Evolutionary conservation across 2,113 vertebrate species (phyloP).

Genomic region (Atherinomorus stipes): DNA sequence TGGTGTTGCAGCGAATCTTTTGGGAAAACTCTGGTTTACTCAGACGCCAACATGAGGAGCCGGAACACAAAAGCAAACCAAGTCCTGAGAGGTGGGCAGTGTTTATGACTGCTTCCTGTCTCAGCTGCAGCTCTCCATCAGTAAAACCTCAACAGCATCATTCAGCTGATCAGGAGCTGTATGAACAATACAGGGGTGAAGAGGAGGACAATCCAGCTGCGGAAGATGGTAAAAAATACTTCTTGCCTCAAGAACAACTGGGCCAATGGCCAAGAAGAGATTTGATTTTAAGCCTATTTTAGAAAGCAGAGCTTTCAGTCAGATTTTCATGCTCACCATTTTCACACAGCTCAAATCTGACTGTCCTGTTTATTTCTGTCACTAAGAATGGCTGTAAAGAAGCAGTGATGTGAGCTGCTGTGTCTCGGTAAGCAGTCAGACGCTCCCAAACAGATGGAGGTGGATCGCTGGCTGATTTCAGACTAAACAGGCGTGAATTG

Average conservation of each 20-base stretch:
- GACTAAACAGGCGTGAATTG: slow-evolving; percentile 42
- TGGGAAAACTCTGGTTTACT: background rate
- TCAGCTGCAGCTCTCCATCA: background rate
- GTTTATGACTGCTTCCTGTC: background rate
- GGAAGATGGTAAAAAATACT: background rate
- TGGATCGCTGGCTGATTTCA: background rate
- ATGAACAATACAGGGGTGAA: too few relatives aligned
- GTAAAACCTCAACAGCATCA: background rate
- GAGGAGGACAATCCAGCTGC: too few relatives aligned
- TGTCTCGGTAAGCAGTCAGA: background rate
- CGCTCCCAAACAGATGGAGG: slow-evolving; percentile 24
- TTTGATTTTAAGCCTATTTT: background rate
- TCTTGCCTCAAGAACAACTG: too few relatives aligned
- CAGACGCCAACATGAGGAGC: background rate
- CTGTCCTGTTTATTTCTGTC: background rate
- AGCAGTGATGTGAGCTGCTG: slow-evolving; percentile 9
- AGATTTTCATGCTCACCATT: too few relatives aligned
- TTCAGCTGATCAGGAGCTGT: too few relatives aligned
- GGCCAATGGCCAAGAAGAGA: background rate
- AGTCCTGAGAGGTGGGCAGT: too few relatives aligned
- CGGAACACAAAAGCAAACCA: background rate
- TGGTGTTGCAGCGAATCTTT: too few relatives aligned
- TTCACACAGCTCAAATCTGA: too few relatives aligned
- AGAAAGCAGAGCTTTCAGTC: too few relatives aligned
- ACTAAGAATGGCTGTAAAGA: background rate